Evolutionary conservation across 2,797 vertebrate species (phyloP).

Genomic region (Oryzias dopingdopingensis): DNA sequence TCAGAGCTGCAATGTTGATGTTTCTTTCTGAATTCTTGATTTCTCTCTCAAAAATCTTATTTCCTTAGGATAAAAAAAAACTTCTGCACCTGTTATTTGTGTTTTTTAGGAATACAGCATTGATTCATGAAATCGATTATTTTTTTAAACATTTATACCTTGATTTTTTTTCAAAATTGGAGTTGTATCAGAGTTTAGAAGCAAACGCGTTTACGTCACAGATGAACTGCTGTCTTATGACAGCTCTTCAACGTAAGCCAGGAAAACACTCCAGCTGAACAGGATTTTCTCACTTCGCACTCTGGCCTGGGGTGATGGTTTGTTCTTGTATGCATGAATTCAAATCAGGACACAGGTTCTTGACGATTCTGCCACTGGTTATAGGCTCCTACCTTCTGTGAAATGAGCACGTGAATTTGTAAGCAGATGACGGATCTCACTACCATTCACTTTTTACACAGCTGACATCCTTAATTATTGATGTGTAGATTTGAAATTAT

Average conservation of each 20-base stretch:
- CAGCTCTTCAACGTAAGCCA: neutral
- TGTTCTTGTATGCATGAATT: constrained; percentile 63
- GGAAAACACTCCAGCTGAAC: constrained; percentile 18
- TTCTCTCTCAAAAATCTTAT: no score
- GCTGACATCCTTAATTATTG: constrained; percentile 62
- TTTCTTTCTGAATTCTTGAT: no score
- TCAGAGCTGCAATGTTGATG: no score
- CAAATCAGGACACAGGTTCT: constrained; percentile 45
- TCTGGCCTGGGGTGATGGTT: constrained; percentile 30
- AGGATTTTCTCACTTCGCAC: constrained; percentile 30
- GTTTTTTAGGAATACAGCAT: no score
- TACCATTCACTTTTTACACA: constrained; percentile 10
- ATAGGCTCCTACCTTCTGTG: constrained; percentile 20
- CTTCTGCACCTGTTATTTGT: no score
- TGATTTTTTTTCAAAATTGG: no score
- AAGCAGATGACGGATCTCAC: constrained; percentile 43
- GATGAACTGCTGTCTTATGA: no score
- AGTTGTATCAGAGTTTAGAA: no score
- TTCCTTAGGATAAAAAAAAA: no score
- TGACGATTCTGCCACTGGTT: constrained; percentile 29
- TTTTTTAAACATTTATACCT: no score
- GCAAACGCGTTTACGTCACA: no score
- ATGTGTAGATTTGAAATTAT: constrained; percentile 50
- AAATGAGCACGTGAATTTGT: constrained; percentile 55
- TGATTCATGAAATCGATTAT: no score